Percentiles rank a stretch among this genome's conserved stretches.
Evolutionary conservation across 2,113 vertebrate species (phyloP).

Genomic region (Rhizomys pruinosus): DNA sequence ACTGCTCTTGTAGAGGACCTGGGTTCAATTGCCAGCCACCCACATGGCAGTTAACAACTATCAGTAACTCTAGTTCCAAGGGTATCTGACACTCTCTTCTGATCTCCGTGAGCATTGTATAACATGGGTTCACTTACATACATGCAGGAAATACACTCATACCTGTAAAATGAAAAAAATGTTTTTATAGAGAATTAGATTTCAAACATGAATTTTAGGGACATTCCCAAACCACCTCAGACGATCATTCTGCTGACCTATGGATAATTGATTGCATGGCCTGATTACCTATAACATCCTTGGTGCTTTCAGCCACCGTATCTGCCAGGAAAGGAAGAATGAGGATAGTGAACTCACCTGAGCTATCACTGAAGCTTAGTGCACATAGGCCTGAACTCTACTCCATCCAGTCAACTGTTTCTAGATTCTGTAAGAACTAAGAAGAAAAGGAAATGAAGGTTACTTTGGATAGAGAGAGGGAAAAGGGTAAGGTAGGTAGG

Average conservation of each 20-base stretch:
- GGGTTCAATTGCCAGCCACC: too few relatives aligned
- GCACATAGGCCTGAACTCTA: neutral
- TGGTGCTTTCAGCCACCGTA: rapidly evolving
- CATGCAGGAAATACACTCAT: neutral
- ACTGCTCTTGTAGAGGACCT: too few relatives aligned
- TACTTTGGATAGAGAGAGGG: neutral
- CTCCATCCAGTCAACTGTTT: neutral
- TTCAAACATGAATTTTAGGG: neutral
- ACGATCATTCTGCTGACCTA: neutral
- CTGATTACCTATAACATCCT: neutral
- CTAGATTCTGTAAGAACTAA: neutral
- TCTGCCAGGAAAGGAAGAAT: neutral
- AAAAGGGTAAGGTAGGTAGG: neutral
- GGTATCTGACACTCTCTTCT: too few relatives aligned
- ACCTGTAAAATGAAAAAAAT: neutral
- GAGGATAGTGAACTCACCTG: neutral
- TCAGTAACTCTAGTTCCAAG: too few relatives aligned
- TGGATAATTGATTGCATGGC: neutral
- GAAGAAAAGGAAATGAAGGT: neutral
- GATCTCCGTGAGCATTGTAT: too few relatives aligned
- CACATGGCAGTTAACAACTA: too few relatives aligned
- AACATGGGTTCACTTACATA: neutral
- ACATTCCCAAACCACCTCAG: neutral
- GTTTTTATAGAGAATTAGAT: neutral
- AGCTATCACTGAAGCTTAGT: neutral